Conservation (phyloP, 2,888 invertebrate species). For the Phaedon cochleariae region DNA sequence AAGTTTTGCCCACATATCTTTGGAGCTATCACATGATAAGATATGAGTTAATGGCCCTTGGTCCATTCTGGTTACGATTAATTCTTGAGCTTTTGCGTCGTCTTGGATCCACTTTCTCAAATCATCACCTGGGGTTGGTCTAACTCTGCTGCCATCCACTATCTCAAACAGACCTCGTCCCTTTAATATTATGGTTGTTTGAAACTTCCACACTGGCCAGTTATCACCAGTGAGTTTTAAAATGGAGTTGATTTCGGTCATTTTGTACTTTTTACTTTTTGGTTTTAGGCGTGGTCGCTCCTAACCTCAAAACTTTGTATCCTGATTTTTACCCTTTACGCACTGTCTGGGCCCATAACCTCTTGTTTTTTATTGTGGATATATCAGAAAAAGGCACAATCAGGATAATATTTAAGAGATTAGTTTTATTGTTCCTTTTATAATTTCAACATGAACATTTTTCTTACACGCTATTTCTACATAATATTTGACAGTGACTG, state of each 20-base stretch:
- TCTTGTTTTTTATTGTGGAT: neutral
- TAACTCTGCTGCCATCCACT: neutral
- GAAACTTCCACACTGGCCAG: conserved; percentile 36
- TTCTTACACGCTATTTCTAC: too few relatives aligned
- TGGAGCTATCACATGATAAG: conserved; percentile 28
- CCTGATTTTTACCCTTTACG: neutral
- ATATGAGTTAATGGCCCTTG: conserved; percentile 32
- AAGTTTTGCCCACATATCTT: conserved; percentile 42
- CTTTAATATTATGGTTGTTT: conserved; percentile 26
- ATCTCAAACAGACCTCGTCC: conserved; percentile 18
- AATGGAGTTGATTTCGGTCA: too few relatives aligned
- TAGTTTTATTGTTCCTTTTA: neutral
- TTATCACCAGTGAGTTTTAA: conserved; percentile 28
- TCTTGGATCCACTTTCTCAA: conserved; percentile 33
- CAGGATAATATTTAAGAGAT: neutral
- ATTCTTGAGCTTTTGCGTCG: conserved; percentile 41
- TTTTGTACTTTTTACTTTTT: too few relatives aligned
- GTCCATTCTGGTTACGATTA: conserved; percentile 28
- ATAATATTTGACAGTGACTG: too few relatives aligned
- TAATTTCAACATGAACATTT: neutral
- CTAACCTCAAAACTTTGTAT: too few relatives aligned
- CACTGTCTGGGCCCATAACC: neutral
- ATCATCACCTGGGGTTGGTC: conserved; percentile 18
- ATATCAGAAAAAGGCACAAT: too few relatives aligned
- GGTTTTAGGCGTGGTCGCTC: too few relatives aligned